Percentiles rank a stretch among this genome's conserved stretches.
These are phyloP conservation scores for human DNA, from an alignment of 2,113 vertebrate species.

Conservation along the genomic window GRCh38 chr3:53123501-53124000, in stretches of 20 bases:
- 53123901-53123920: not conserved
- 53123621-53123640: not conserved
- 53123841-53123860: conserved; percentile 77
- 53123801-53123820: conserved; percentile 93
- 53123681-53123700: not conserved
- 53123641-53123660: not conserved
- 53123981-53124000: not conserved
- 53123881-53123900: not conserved
- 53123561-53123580: not conserved
- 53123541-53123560: not conserved
- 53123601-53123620: not conserved
- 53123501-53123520: not conserved
- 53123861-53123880: not conserved
- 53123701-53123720: conserved; percentile 73
- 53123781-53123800: conserved; percentile 97
- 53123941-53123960: not conserved
- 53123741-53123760: conserved; percentile 93
- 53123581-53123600: not conserved
- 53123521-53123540: not conserved
- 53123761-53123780: conserved; percentile 88
- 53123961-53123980: not conserved
- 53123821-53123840: conserved; percentile 95
- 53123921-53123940: not conserved
- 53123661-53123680: not conserved
- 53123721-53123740: conserved; percentile 97